phyloP scores from a whole-genome alignment of 2,888 invertebrate genomes.

The Eupeodes luniger region DNA sequence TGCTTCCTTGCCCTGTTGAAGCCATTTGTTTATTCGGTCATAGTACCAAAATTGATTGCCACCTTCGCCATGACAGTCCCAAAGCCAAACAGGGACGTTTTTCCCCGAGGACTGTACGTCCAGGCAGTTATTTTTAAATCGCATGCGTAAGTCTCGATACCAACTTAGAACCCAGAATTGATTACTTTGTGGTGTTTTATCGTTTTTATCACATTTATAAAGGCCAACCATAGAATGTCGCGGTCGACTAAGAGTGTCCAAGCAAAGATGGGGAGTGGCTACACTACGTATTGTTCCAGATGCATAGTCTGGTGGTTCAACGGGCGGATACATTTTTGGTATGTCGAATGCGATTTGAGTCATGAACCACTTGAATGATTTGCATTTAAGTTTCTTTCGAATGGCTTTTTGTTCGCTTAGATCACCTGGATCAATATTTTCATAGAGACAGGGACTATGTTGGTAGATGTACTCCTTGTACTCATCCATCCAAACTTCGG shows the following conservation, averaged over 20 bases:
- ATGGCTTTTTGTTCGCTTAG: constrained; percentile 91
- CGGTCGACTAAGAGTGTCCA: constrained; percentile 88
- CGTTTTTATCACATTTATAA: constrained; percentile 81
- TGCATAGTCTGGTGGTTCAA: constrained; percentile 94
- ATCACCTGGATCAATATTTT: constrained; percentile 88
- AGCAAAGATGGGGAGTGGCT: constrained; percentile 87
- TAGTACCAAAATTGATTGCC: constrained; percentile 98
- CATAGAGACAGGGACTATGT: constrained; percentile 90
- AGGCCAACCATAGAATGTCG: constrained; percentile 82
- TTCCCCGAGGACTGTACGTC: constrained; percentile 91
- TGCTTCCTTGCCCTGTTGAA: constrained; percentile 85
- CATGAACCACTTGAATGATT: constrained; percentile 98
- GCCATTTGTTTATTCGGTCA: constrained; percentile 85
- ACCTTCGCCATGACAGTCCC: constrained; percentile 95
- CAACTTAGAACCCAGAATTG: constrained; percentile 83
- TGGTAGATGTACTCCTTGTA: constrained; percentile 94
- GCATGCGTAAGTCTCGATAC: constrained; percentile 84
- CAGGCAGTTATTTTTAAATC: constrained; percentile 91
- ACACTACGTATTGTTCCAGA: constrained; percentile 90
- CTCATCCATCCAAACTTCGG: constrained; percentile 99
- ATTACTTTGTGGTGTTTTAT: constrained; percentile 80
- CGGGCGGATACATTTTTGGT: constrained; percentile 93
- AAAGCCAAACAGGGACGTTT: constrained; percentile 91
- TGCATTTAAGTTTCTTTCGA: constrained; percentile 91
- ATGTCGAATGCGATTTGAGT: constrained; percentile 96